Evolutionary conservation across 1,140 invertebrate species (phyloP).

Genomic region (Latrodectus geometricus): DNA sequence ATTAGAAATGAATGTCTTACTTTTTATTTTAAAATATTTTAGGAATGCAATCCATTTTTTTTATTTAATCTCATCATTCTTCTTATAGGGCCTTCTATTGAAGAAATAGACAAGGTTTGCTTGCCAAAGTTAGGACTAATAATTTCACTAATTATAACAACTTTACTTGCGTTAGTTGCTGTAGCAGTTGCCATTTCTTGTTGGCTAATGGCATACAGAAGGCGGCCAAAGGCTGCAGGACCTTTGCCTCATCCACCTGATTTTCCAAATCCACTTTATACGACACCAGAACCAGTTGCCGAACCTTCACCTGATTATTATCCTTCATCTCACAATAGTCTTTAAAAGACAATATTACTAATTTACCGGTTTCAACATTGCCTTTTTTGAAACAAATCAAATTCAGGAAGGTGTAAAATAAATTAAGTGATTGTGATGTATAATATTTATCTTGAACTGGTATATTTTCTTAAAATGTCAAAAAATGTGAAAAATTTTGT

Average conservation of each 20-base stretch:
- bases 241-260: conserved; percentile 93
- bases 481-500: not conserved
- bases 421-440: too few species aligned
- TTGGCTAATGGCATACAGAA: conserved; percentile 91
- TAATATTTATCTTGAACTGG: too few species aligned
- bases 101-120: conserved; percentile 86
- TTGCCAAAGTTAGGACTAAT: conserved; percentile 93
- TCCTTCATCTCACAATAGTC: conserved; percentile 59
- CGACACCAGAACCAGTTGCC: conserved; percentile 82
- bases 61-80: not conserved
- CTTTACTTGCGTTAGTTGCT: conserved; percentile 88
- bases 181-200: conserved; percentile 94
- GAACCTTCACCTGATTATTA: conserved; percentile 84
- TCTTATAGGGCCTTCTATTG: conserved; percentile 74
- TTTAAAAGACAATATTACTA: conserved; percentile 23
- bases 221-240: conserved; percentile 81
- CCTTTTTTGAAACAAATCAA: not conserved
- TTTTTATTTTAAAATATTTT: not conserved
- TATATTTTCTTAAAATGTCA: too few species aligned
- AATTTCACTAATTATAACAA: conserved; percentile 90
- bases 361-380: not conserved
- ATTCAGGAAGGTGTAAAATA: not conserved
- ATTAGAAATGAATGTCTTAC: not conserved
- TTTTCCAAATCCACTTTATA: conserved; percentile 93
- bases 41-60: not conserved